Percentiles rank a stretch among this genome's conserved stretches.
Conservation (phyloP, 1,140 invertebrate species). For the Drepana arcuata region DNA sequence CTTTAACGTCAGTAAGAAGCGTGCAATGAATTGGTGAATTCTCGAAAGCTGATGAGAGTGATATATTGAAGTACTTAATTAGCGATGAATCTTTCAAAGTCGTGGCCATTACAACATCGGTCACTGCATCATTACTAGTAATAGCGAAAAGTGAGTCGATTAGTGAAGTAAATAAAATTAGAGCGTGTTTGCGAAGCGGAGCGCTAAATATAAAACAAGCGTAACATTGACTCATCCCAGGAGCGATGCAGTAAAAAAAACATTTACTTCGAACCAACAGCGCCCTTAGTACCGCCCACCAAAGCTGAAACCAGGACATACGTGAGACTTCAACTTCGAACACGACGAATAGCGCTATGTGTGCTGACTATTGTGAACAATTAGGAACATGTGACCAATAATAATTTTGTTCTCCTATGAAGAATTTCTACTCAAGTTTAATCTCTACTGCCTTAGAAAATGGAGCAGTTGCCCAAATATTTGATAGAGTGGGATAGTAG, state of each 20-base stretch:
- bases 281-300: slow-evolving; percentile 65
- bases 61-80: slow-evolving; percentile 1
- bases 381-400: no score
- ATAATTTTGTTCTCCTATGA: no score
- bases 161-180: slow-evolving; percentile 41
- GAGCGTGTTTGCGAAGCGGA: slow-evolving; percentile 29
- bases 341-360: no score
- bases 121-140: slow-evolving; percentile 4
- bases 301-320: slow-evolving; percentile 60
- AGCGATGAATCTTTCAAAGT: slow-evolving; percentile 2
- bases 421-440: no score
- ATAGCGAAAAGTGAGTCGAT: slow-evolving; percentile 32
- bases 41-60: no score
- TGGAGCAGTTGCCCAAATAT: no score
- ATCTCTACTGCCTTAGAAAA: no score
- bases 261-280: slow-evolving; percentile 61
- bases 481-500: no score
- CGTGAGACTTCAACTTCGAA: no score
- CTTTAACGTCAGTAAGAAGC: no score
- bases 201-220: slow-evolving; percentile 57
- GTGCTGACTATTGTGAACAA: no score
- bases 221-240: slow-evolving; percentile 37
- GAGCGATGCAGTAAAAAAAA: slow-evolving; percentile 54
- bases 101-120: slow-evolving; percentile 6
- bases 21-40: no score